A percentile compares a stretch with the other conserved stretches of the same genome.
Evolutionary conservation across 2,888 invertebrate genomes (phyloP).

Genomic region (Eulithis testata): DNA sequence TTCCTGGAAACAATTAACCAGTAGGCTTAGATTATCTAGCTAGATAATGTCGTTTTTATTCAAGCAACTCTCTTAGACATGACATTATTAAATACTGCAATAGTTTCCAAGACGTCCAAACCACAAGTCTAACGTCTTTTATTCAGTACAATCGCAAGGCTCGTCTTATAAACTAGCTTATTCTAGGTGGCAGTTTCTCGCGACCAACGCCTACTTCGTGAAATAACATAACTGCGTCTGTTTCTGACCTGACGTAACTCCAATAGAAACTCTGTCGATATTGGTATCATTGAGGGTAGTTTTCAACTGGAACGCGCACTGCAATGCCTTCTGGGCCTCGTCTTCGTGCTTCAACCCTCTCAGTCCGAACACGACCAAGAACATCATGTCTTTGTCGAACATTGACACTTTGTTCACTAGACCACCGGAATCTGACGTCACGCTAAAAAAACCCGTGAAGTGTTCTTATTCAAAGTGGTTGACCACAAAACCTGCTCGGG

Average conservation of each 20-base stretch:
- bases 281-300: conserved; percentile 72
- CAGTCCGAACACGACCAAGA: conserved; percentile 89
- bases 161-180: no score
- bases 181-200: no score
- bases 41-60: no score
- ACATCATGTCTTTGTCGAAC: conserved; percentile 90
- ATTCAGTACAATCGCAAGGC: no score
- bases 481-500: no score
- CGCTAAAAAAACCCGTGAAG: conserved; percentile 53
- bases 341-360: conserved; percentile 88
- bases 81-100: no score
- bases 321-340: conserved; percentile 87
- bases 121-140: no score
- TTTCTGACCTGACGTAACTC: conserved; percentile 86
- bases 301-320: conserved; percentile 85
- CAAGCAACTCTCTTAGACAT: no score
- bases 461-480: neutral
- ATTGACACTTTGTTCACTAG: conserved; percentile 87
- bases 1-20: conserved; percentile 64
- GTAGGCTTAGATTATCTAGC: no score
- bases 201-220: no score
- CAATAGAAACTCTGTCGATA: conserved; percentile 85
- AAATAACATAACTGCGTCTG: no score
- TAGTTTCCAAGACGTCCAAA: no score
- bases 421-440: conserved; percentile 81